A percentile compares a stretch with the other conserved stretches of the same genome.
phyloP scores from a whole-genome alignment of 2,113 vertebrate species.

The Seriola rivoliana region DNA sequence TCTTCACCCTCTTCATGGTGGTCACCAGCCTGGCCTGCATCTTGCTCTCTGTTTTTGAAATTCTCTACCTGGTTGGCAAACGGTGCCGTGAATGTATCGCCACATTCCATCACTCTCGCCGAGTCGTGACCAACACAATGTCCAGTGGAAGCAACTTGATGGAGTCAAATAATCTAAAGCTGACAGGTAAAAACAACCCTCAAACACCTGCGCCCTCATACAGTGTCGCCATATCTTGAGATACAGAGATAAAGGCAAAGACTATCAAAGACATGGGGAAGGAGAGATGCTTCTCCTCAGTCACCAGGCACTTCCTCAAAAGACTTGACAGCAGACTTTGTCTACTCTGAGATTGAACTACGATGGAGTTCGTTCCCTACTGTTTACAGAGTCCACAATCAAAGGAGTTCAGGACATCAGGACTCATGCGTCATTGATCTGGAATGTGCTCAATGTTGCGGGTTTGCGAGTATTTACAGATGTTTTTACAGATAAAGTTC shows the following conservation, averaged over 20 bases:
- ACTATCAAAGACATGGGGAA: not conserved
- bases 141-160: conserved; percentile 60
- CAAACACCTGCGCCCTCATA: conserved; percentile 71
- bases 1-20: conserved; percentile 98
- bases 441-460: conserved; percentile 36
- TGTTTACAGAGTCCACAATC: conserved; percentile 7
- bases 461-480: conserved; percentile 10
- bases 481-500: not conserved
- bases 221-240: conserved; percentile 30
- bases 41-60: conserved; percentile 89
- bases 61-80: conserved; percentile 90
- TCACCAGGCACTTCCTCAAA: conserved; percentile 20
- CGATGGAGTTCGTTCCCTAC: not conserved
- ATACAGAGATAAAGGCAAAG: not conserved
- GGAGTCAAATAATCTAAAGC: conserved; percentile 44
- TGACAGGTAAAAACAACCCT: conserved; percentile 18
- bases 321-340: conserved; percentile 14
- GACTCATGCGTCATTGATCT: conserved; percentile 7
- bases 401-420: not conserved
- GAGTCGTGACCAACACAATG: conserved; percentile 48
- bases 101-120: conserved; percentile 6
- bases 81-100: conserved; percentile 80
- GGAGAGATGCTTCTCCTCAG: not conserved
- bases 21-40: conserved; percentile 88
- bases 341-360: conserved; percentile 30